Conservation (phyloP, 2,797 vertebrate genomes). For the Lophius americanus region DNA sequence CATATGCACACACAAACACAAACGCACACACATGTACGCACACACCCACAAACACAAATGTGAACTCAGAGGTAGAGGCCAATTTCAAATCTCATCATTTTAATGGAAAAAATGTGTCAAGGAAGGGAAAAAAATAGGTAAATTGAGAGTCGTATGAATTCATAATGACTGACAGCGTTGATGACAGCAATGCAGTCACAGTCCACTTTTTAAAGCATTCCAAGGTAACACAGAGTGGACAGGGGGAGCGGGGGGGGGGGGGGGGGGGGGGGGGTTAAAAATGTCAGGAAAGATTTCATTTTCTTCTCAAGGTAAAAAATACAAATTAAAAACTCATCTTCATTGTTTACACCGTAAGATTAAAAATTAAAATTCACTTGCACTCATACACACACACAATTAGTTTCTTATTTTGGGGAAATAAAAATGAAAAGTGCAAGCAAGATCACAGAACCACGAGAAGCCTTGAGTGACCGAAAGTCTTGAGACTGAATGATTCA, state of each 20-base stretch:
- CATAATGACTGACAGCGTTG: slow-evolving; percentile 76
- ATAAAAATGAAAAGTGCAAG: slow-evolving; percentile 70
- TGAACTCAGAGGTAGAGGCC: slow-evolving; percentile 54
- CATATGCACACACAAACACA: slow-evolving; percentile 1
- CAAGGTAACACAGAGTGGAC: slow-evolving; percentile 58
- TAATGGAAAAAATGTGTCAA: slow-evolving; percentile 77
- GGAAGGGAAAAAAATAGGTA: slow-evolving; percentile 68
- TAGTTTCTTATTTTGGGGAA: slow-evolving; percentile 65
- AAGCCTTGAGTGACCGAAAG: slow-evolving; percentile 48
- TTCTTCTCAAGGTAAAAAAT: slow-evolving; percentile 74
- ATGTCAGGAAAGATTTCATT: slow-evolving; percentile 71
- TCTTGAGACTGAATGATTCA: slow-evolving; percentile 26
- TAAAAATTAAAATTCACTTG: slow-evolving; percentile 55
- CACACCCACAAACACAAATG: slow-evolving; percentile 11
- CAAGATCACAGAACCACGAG: slow-evolving; percentile 78
- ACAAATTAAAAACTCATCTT: slow-evolving; percentile 70
- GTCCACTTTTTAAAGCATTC: slow-evolving; percentile 77
- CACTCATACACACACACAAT: slow-evolving; percentile 67
- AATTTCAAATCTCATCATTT: slow-evolving; percentile 79
- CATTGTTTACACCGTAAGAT: slow-evolving; percentile 66
- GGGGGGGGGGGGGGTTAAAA: slow-evolving; percentile 38
- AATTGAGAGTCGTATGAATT: slow-evolving; percentile 75
- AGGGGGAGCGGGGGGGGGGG: background rate
- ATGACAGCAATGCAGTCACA: slow-evolving; percentile 70
- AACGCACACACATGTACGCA: no score